Conservation (phyloP, 2,797 vertebrate genomes). For the Hydrolagus colliei region DNA sequence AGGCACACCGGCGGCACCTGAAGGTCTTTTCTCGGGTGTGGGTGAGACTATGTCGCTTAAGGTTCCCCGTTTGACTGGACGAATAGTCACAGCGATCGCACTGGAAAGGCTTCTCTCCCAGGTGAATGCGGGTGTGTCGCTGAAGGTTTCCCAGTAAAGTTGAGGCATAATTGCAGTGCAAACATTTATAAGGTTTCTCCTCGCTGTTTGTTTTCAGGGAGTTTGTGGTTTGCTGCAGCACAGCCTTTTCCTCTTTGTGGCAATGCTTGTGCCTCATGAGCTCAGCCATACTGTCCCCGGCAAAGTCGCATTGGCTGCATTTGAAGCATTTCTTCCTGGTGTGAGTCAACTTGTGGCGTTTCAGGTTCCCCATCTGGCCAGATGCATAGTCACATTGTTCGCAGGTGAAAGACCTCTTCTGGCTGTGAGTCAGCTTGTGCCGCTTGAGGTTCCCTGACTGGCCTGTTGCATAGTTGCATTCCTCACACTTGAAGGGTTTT, state of each 20-base stretch:
- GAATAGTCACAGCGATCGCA: constrained; percentile 82
- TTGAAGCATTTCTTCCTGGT: constrained; percentile 86
- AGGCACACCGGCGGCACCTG: constrained; percentile 35
- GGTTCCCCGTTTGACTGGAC: constrained; percentile 90
- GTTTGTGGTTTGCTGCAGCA: not conserved
- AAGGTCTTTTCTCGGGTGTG: constrained; percentile 71
- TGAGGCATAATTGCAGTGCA: constrained; percentile 82
- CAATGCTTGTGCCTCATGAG: constrained; percentile 97
- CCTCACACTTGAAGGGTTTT: constrained; percentile 86
- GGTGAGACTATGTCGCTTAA: constrained; percentile 84
- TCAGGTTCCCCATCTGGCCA: constrained; percentile 98
- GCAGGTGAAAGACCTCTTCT: constrained; percentile 91
- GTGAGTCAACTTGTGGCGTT: constrained; percentile 89
- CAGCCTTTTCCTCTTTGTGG: constrained; percentile 44
- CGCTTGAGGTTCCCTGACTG: constrained; percentile 91
- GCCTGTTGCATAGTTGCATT: constrained; percentile 85
- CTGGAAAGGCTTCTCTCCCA: constrained; percentile 88
- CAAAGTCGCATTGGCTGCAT: constrained; percentile 78
- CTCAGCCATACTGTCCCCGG: constrained; percentile 95
- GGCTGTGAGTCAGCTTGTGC: constrained; percentile 88
- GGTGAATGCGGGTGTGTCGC: constrained; percentile 88
- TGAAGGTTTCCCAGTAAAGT: constrained; percentile 93
- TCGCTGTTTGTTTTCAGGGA: constrained; percentile 84
- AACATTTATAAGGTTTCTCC: constrained; percentile 85
- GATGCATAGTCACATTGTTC: constrained; percentile 84